Percentiles rank a stretch among this genome's conserved stretches.
Evolutionary conservation across 2,797 vertebrate genomes (phyloP).

Genomic region (Gadopsis bispinosus): DNA sequence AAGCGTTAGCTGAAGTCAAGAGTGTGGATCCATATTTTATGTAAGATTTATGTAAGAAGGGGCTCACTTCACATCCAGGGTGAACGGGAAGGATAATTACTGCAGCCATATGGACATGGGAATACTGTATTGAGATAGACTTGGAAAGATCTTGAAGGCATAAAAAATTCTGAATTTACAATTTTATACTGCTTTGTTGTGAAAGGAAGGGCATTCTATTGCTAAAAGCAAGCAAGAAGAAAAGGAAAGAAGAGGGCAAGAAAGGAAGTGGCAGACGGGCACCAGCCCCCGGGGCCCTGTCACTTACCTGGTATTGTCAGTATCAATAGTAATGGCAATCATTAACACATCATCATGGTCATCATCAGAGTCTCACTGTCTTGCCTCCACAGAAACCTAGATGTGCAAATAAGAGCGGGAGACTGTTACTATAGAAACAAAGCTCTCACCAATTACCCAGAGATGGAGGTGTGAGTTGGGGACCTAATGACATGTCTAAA

Average conservation of each 20-base stretch:
- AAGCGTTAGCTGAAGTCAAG: too few relatives aligned
- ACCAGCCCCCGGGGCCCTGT: neutral
- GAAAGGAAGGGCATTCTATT: neutral
- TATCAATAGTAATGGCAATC: slow-evolving; percentile 17
- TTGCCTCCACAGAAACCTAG: slow-evolving; percentile 21
- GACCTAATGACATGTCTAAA: slow-evolving; percentile 75
- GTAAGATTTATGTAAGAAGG: too few relatives aligned
- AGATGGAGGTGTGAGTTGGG: slow-evolving; percentile 63
- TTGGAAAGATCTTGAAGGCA: neutral
- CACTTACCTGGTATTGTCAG: neutral
- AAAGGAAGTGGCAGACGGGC: neutral
- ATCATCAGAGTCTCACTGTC: slow-evolving; percentile 13
- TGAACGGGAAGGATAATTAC: too few relatives aligned
- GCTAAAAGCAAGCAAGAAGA: neutral
- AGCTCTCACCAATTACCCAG: slow-evolving; percentile 69
- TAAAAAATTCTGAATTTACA: neutral
- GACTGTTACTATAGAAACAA: slow-evolving; percentile 74
- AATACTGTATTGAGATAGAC: too few relatives aligned
- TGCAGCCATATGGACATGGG: too few relatives aligned
- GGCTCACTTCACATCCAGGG: too few relatives aligned
- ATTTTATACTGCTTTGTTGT: neutral
- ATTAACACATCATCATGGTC: slow-evolving; percentile 28
- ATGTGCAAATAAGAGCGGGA: slow-evolving; percentile 38
- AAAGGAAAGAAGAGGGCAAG: too few relatives aligned
- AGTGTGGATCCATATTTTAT: too few relatives aligned